phyloP scores from a whole-genome alignment of 1,140 invertebrate species.

The Heliconius hewitsoni region DNA sequence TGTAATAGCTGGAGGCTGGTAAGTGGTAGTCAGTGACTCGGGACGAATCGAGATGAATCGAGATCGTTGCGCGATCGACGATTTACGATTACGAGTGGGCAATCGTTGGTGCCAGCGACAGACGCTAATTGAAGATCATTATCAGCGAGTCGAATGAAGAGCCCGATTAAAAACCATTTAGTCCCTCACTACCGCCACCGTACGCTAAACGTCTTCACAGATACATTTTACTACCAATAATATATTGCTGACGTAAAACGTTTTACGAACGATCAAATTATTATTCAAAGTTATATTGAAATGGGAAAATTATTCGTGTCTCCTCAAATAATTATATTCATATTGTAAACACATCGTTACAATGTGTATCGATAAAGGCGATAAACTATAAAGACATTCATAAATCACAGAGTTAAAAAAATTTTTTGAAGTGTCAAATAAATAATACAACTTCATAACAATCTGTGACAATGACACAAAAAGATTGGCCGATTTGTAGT shows the following conservation, averaged over 20 bases:
- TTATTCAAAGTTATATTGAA: conserved; percentile 5
- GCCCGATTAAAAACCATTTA: conserved; percentile 73
- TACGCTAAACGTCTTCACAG: background rate
- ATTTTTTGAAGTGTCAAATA: conserved; percentile 61
- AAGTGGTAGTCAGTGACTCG: conserved; percentile 1
- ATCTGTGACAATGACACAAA: conserved; percentile 58
- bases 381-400: conserved; percentile 46
- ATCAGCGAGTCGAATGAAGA: conserved; percentile 66
- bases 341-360: conserved; percentile 31
- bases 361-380: conserved; percentile 38
- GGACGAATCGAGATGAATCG: conserved; percentile 13
- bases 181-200: conserved; percentile 19
- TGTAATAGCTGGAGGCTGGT: conserved; percentile 5
- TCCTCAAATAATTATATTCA: conserved; percentile 20
- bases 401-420: conserved; percentile 66
- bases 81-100: conserved; percentile 23
- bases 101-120: conserved; percentile 31
- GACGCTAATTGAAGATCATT: conserved; percentile 73
- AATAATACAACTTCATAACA: conserved; percentile 63
- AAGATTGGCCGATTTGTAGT: conserved; percentile 74
- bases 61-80: conserved; percentile 18
- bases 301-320: conserved; percentile 8
- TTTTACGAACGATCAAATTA: background rate
- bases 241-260: background rate
- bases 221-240: background rate